phyloP scores from a whole-genome alignment of 2,113 vertebrate species.

The Vanacampus margaritifer region DNA sequence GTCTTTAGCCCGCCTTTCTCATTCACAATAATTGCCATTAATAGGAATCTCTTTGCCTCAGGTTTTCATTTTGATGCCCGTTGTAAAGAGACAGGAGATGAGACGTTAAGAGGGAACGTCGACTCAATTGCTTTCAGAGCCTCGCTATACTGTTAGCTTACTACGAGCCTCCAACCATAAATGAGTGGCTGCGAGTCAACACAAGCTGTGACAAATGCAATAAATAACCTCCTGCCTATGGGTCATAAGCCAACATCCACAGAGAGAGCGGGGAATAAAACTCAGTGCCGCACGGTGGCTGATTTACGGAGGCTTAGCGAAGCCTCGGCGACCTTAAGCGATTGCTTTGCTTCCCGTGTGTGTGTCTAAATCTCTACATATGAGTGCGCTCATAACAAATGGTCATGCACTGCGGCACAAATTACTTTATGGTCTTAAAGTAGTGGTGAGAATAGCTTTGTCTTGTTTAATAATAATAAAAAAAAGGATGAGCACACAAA shows the following conservation, averaged over 20 bases:
- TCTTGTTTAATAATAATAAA: conserved; percentile 34
- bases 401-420: conserved; percentile 17
- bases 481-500: conserved; percentile 1
- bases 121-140: conserved; percentile 36
- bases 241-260: conserved; percentile 65
- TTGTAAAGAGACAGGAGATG: conserved; percentile 20
- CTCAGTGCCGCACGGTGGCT: conserved; percentile 52
- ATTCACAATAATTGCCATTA: conserved; percentile 26
- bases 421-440: conserved; percentile 49
- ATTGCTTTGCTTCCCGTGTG: conserved; percentile 39
- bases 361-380: conserved; percentile 18
- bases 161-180: conserved; percentile 54
- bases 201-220: conserved; percentile 61
- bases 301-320: conserved; percentile 68
- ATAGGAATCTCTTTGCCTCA: conserved; percentile 29
- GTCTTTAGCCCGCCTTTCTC: conserved; percentile 26
- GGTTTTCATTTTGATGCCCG: conserved; percentile 38
- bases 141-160: conserved; percentile 35
- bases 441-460: conserved; percentile 37
- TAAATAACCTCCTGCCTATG: conserved; percentile 64
- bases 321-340: conserved; percentile 56
- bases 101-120: conserved; percentile 26
- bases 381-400: conserved; percentile 23
- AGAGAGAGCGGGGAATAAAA: conserved; percentile 56
- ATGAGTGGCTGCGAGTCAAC: conserved; percentile 56